Conservation (phyloP, 2,797 vertebrate species). For the Cynodonichthys magdalenae region DNA sequence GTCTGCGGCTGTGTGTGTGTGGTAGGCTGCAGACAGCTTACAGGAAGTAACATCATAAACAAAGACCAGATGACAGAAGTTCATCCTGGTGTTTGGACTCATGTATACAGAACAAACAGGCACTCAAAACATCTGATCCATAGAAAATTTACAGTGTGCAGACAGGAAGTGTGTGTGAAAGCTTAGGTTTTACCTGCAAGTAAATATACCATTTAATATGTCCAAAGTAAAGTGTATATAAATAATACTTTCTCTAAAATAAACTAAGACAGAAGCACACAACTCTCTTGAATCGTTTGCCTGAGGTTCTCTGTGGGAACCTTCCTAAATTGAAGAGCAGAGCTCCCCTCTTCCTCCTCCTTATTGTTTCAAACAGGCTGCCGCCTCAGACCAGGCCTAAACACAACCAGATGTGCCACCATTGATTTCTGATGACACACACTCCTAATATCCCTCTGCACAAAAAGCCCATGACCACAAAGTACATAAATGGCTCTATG, state of each 20-base stretch:
- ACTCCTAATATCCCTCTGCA: conserved; percentile 50
- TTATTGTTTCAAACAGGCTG: conserved; percentile 74
- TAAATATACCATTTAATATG: conserved; percentile 8
- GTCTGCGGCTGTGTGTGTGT: conserved; percentile 50
- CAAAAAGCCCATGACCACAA: conserved; percentile 49
- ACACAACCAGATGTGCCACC: conserved; percentile 78
- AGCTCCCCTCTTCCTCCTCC: conserved; percentile 51
- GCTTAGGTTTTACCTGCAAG: conserved; percentile 25
- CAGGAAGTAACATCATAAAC: conserved; percentile 61
- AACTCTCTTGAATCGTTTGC: conserved; percentile 28
- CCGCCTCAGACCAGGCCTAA: conserved; percentile 72
- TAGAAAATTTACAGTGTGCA: background rate
- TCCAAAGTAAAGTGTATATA: conserved; percentile 27
- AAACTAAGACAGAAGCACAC: conserved; percentile 16
- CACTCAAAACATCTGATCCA: conserved; percentile 13
- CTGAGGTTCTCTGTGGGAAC: conserved; percentile 73
- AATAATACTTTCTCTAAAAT: conserved; percentile 33
- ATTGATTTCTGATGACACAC: conserved; percentile 65
- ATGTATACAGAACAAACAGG: background rate
- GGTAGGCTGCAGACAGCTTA: conserved; percentile 49
- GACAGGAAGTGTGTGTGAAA: conserved; percentile 5
- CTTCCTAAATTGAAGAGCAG: conserved; percentile 76
- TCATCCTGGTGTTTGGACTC: conserved; percentile 11
- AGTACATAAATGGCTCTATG: conserved; percentile 33
- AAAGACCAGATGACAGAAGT: conserved; percentile 31